Evolutionary conservation across 2,113 vertebrate genomes (phyloP).

Genomic region (Aegithalos caudatus): DNA sequence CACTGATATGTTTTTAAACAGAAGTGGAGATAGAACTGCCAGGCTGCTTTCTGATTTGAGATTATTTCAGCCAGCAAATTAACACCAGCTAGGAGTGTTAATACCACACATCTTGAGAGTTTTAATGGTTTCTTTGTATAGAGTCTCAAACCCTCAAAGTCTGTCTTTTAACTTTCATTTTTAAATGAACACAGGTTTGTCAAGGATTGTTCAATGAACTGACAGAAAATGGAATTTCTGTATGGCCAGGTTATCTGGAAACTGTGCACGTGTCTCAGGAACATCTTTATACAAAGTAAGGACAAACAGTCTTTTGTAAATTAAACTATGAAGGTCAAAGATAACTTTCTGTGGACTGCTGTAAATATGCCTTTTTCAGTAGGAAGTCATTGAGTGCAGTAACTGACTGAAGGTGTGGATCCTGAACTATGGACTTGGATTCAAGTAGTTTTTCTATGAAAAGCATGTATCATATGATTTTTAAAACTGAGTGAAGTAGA

Average conservation of each 20-base stretch:
- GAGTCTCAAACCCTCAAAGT: not conserved
- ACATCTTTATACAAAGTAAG: slow-evolving; percentile 86
- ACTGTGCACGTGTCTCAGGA: slow-evolving; percentile 79
- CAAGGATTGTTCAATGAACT: slow-evolving; percentile 87
- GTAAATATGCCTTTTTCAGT: not conserved
- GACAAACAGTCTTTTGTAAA: not conserved
- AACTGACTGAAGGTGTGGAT: not conserved
- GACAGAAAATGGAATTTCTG: slow-evolving; percentile 81
- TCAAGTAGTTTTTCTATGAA: not conserved
- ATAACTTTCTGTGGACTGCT: not conserved
- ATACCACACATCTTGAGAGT: not conserved
- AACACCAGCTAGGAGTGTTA: not conserved
- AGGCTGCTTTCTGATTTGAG: not conserved
- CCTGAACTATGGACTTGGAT: not conserved
- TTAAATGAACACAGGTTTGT: slow-evolving; percentile 79
- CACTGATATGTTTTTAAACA: not conserved
- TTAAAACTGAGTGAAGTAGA: not conserved
- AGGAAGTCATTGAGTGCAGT: not conserved
- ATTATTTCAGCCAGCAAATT: not conserved
- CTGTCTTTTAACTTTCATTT: not conserved
- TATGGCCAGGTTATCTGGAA: slow-evolving; percentile 93
- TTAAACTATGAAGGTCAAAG: not conserved
- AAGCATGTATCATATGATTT: not conserved
- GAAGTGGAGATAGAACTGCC: not conserved
- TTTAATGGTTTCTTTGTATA: not conserved